Evolutionary conservation across 1,140 invertebrate species (phyloP).

Genomic region (Trachymyrmex cornetzi): DNA sequence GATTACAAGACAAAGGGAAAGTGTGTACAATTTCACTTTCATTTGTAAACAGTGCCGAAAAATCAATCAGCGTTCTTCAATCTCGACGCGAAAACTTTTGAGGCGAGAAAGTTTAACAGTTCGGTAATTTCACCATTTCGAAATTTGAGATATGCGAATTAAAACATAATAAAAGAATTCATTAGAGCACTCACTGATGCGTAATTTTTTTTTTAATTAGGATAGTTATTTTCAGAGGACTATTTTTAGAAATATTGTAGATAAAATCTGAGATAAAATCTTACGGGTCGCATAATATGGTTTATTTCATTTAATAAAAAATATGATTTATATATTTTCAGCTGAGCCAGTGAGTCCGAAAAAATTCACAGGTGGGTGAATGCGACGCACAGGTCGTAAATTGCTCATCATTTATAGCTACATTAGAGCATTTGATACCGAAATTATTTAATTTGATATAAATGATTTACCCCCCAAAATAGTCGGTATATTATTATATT

Average conservation of each 20-base stretch:
- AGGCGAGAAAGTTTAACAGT: slow-evolving; percentile 64
- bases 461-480: background rate
- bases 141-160: slow-evolving; percentile 47
- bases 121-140: slow-evolving; percentile 64
- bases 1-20: slow-evolving; percentile 28
- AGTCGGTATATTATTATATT: background rate
- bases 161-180: background rate
- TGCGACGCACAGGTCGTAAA: too few relatives aligned
- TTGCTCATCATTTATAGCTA: too few relatives aligned
- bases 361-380: too few relatives aligned
- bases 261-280: too few relatives aligned
- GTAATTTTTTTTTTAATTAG: too few relatives aligned
- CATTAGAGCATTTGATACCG: background rate
- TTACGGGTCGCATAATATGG: too few relatives aligned
- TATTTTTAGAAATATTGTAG: too few relatives aligned
- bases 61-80: background rate
- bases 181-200: background rate
- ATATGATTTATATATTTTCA: too few relatives aligned
- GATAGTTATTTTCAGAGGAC: too few relatives aligned
- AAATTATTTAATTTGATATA: background rate
- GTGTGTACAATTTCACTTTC: slow-evolving; percentile 70
- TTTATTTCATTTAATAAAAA: too few relatives aligned
- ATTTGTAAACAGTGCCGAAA: slow-evolving; percentile 27
- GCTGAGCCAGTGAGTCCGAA: too few relatives aligned
- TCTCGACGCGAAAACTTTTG: slow-evolving; percentile 41